Percentiles rank a stretch among this genome's conserved stretches.
Evolutionary conservation across 1,140 invertebrate species (phyloP).

Genomic region (Drosophila parabipectinata): DNA sequence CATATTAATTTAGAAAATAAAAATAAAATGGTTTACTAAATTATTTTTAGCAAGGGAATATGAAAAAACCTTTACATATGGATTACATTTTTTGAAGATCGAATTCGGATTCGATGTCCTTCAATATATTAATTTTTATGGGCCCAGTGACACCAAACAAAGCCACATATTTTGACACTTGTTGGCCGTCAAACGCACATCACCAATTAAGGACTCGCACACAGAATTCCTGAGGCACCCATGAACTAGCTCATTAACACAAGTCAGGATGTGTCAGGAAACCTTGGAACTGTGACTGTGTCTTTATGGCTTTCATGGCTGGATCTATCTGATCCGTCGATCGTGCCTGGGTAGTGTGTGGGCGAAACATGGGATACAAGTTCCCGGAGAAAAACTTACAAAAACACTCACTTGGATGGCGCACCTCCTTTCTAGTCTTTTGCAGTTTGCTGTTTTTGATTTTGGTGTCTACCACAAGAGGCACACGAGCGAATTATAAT

Average conservation of each 20-base stretch:
- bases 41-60: no score
- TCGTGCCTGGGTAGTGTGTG: constrained; percentile 22
- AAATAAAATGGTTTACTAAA: no score
- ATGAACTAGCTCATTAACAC: constrained; percentile 37
- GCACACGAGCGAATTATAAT: constrained; percentile 51
- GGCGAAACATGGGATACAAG: constrained; percentile 38
- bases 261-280: constrained; percentile 25
- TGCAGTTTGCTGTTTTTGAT: not conserved
- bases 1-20: no score
- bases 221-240: constrained; percentile 16
- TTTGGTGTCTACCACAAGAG: constrained; percentile 7
- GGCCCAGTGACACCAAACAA: no score
- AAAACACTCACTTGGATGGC: constrained; percentile 33
- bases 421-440: constrained; percentile 41
- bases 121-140: no score
- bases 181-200: constrained; percentile 48
- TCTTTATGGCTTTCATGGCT: not conserved
- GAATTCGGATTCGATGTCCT: no score
- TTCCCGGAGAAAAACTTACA: constrained; percentile 13
- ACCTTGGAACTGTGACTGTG: not conserved
- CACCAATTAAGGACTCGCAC: constrained; percentile 43
- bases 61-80: no score
- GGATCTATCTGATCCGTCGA: constrained; percentile 20
- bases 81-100: no score
- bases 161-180: constrained; percentile 35